Conservation (phyloP, 2,888 invertebrate species). For the Lampropteryx suffumata region DNA sequence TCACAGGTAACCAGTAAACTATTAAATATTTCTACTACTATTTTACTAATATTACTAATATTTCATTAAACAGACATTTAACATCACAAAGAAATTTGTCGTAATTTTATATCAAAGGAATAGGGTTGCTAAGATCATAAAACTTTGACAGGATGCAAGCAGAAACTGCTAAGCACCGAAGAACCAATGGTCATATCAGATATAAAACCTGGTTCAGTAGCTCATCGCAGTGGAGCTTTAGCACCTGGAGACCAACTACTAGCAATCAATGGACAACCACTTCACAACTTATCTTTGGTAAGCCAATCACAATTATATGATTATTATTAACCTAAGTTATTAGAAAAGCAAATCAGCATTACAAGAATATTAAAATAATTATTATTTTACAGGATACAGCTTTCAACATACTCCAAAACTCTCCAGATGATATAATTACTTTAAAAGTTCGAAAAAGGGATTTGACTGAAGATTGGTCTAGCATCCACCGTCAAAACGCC, state of each 20-base stretch:
- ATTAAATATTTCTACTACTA: slow-evolving; percentile 4
- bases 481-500: slow-evolving; percentile 66
- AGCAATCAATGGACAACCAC: slow-evolving; percentile 92
- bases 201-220: slow-evolving; percentile 94
- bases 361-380: neutral
- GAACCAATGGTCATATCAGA: slow-evolving; percentile 94
- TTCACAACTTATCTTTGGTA: slow-evolving; percentile 88
- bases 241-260: slow-evolving; percentile 93
- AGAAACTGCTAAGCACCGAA: slow-evolving; percentile 78
- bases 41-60: no score
- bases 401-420: slow-evolving; percentile 84
- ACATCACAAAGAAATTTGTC: no score
- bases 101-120: no score
- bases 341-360: no score
- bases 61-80: no score
- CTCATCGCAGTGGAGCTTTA: slow-evolving; percentile 94
- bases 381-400: slow-evolving; percentile 70
- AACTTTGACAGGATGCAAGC: slow-evolving; percentile 65
- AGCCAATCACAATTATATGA: no score
- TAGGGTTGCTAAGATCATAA: no score
- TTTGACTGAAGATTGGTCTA: slow-evolving; percentile 71
- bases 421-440: slow-evolving; percentile 83
- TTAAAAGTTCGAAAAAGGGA: slow-evolving; percentile 75
- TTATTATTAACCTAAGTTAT: no score
- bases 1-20: slow-evolving; percentile 83